Base-by-base conservation (phyloP, 1,140 invertebrate genomes). In the Euschistus heros region DNA sequence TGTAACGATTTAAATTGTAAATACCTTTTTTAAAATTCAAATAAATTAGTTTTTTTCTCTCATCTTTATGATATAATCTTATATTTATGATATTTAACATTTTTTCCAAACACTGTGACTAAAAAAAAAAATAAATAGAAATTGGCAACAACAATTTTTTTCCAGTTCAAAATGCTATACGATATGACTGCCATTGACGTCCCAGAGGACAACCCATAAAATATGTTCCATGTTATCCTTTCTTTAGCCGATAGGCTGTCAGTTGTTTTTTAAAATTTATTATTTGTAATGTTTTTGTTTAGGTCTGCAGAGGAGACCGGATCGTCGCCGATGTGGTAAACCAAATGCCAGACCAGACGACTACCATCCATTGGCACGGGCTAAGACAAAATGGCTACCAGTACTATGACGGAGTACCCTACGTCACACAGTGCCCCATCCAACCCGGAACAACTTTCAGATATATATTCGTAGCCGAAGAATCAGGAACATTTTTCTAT, bases 151-250 rank as follows among this genome's bases (percentile, higher is more conserved):
- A 46, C 10, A 46, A 13, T 10, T 46, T n/a, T n/a, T n/a, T n/a
- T n/a, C n/a, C 94, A 75, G 92, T 92, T 0, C 76, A 86, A 10
- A 79, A 80, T 26, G 79, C 90, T 67, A 76, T 1, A 91, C 91
- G n/a, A n/a, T n/a, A n/a, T n/a, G n/a, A n/a, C n/a, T n/a, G n/a
- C n/a, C n/a, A n/a, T n/a, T n/a, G n/a, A n/a, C n/a, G n/a, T 10
- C 92, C 95, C 76, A 89, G 91, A 26, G 84, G 82, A 69, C n/a
- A n/a, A n/a, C n/a, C n/a, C n/a, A n/a, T n/a, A n/a, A n/a, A n/a
- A n/a, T n/a, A n/a, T n/a, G n/a, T n/a, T n/a, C n/a, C n/a, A n/a
- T n/a, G n/a, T n/a, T n/a, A n/a, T n/a, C n/a, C n/a, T n/a, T n/a
- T n/a, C 85, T 92, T 66, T 74, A 94, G 62, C 77, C 86, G 71